Base-by-base conservation (phyloP, 2,797 vertebrate genomes). In the Coregonus sp. region DNA sequence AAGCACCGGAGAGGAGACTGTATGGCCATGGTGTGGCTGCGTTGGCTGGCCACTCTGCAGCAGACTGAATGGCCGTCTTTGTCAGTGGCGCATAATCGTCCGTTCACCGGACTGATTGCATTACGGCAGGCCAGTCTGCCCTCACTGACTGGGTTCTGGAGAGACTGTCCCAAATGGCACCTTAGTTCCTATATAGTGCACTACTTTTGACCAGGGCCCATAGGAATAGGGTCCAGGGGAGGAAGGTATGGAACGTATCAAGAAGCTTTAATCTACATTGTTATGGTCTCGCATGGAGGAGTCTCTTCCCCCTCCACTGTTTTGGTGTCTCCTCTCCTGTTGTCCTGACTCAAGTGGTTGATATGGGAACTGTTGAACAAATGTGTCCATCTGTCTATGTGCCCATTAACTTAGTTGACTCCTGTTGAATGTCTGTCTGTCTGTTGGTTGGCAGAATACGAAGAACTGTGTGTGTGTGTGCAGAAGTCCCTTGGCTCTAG, bases 61-160 rank as follows among this genome's bases (percentile, higher is more conserved):
- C 25, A 47, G 6, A 75, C 70, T 88, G 84, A 90, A 89, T 87
- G 82, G 72, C 37, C 63, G 78, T 82, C 86, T 87, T 89, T 92
- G 87, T 89, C 73, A 83, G 80, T 25, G 33, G 74, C 78, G 76
- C 67, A 51, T 79, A 82, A 85, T 82, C 37, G 72, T 67, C 81
- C 75, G 71, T 82, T 89, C 78, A 75, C 79, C 15, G 78, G 69
- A 70, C 37, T 86, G 78, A 89, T 89, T 88, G 83, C 83, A 81
- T 88, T 87, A 56, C 52, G 2, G 79, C 77, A n/a, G 79, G 80
- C 70, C 35, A 31, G 72, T 51, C 59, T 73, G 59, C 70, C 72
- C 56, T 84, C 67, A 50, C 79, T 51, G 70, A 82, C 75, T 14
- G 20, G 25, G 5, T 68, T 74, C 74, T 79, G 79, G 12, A 15